Evolutionary conservation across 2,797 vertebrate species (phyloP), one percentile per base, ranked within the genome.

Genomic region (Podargus strigoides): DNA sequence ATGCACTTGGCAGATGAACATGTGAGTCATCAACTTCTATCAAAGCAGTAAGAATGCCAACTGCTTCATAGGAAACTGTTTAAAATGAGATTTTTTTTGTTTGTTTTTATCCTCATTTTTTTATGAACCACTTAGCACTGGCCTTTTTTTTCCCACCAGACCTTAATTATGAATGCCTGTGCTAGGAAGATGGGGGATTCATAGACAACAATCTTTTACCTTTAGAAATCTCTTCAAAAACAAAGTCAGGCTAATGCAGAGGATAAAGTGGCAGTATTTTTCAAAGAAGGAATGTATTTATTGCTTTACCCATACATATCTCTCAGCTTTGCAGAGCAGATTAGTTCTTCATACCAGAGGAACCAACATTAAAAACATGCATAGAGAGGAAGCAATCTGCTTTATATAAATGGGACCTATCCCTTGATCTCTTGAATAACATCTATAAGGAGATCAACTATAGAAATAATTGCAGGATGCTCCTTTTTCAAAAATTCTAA

Each of bases 1-100:
- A 70, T 84, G 83, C 59, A 70, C 70, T 94, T 93, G 94, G 85
- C 84, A 90, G 80, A 95, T 68, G 74, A 96, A 90, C 56, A 27
- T 53, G 56, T 82, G 90, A 96, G 88, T 96, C 93, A 95, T 91
- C 89, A 91, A 60, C 66, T 95, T 72, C 83, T 78, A 91, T 39
- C 86, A 81, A 83, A 90, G 80, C 80, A 63, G 2, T n/a, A 77
- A 46, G 42, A 93, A 83, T 83, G 75, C 78, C 50, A 90, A 55
- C 27, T 69, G 75, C 55, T 95, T 74, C 75, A 77, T 3, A 78
- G 73, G 49, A 83, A 88, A 49, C 30, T 58, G 50, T 39, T 59
- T 73, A 20, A 78, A 88, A 56, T 36, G n/a, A 74, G 28, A 78
- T 41, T 69, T 72, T 74, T 28, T 24, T 58, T 20, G 14, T 24